Conservation (phyloP, 2,113 vertebrate species). For the Sisor rabdophorus region DNA sequence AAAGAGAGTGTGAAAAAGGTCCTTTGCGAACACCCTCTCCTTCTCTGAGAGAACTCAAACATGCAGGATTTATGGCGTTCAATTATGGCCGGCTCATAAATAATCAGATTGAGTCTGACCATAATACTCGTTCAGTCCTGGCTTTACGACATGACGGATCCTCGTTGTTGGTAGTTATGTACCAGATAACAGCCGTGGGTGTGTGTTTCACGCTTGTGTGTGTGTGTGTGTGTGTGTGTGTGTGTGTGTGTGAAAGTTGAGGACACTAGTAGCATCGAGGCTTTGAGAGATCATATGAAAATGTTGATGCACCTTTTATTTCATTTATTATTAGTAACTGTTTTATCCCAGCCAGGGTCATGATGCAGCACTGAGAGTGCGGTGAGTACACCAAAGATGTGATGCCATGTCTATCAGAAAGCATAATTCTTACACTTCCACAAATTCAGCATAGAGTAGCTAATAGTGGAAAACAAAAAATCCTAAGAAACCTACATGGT, state of each 20-base stretch:
- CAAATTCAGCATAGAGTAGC: neutral
- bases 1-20: slow-evolving; percentile 32
- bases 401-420: neutral
- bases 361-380: neutral
- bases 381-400: neutral
- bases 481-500: neutral
- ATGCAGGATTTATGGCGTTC: slow-evolving; percentile 47
- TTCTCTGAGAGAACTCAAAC: slow-evolving; percentile 51
- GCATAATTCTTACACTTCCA: neutral
- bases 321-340: neutral
- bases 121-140: slow-evolving; percentile 59
- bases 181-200: slow-evolving; percentile 48
- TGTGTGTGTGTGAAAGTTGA: neutral
- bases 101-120: slow-evolving; percentile 54
- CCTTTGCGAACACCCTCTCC: slow-evolving; percentile 44
- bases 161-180: slow-evolving; percentile 61
- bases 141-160: slow-evolving; percentile 62
- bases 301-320: neutral
- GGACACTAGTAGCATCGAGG: neutral
- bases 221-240: slow-evolving; percentile 16
- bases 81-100: slow-evolving; percentile 55
- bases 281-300: neutral
- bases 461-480: neutral
- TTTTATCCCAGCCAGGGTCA: neutral
- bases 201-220: neutral